These are phyloP conservation scores for Gasterosteus nipponicus DNA, from an alignment of 2,113 vertebrate species.

Conservation along the genomic window DNA sequence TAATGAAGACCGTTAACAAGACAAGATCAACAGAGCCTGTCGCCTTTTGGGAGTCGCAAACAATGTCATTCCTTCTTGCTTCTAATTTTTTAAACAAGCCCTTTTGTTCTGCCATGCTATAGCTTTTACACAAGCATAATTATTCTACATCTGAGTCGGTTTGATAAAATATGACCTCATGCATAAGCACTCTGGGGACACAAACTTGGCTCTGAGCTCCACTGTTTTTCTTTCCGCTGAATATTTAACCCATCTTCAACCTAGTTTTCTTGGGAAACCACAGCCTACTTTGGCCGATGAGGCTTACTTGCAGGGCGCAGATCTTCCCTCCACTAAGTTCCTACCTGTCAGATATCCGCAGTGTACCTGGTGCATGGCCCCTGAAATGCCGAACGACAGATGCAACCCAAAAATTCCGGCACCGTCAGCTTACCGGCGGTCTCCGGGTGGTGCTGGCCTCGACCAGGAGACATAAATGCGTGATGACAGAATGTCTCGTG, in stretches of 20 bases:
- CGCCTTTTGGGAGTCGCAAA: slow-evolving; percentile 22
- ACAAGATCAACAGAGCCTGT: slow-evolving; percentile 41
- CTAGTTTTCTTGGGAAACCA: not conserved
- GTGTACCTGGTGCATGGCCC: slow-evolving; percentile 14
- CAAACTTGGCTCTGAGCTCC: not conserved
- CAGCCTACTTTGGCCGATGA: not conserved
- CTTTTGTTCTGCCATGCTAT: not conserved
- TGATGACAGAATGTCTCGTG: slow-evolving; percentile 61
- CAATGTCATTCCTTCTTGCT: not conserved
- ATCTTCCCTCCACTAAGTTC: not conserved
- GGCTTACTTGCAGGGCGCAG: not conserved
- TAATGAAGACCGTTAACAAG: slow-evolving; percentile 47
- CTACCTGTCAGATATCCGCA: slow-evolving; percentile 19
- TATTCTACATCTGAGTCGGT: slow-evolving; percentile 3
- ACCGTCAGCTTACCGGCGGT: slow-evolving; percentile 16
- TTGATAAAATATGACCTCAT: slow-evolving; percentile 14
- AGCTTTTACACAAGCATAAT: not conserved
- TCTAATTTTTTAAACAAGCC: not conserved
- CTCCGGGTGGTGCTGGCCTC: slow-evolving; percentile 37
- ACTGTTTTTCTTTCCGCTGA: slow-evolving; percentile 1
- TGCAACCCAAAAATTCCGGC: not conserved
- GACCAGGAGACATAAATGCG: slow-evolving; percentile 58
- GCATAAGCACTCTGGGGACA: not conserved
- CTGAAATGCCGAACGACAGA: slow-evolving; percentile 3
- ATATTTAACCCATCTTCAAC: not conserved